phyloP scores from a whole-genome alignment of 2,113 vertebrate genomes.

The Pluvialis apricaria region DNA sequence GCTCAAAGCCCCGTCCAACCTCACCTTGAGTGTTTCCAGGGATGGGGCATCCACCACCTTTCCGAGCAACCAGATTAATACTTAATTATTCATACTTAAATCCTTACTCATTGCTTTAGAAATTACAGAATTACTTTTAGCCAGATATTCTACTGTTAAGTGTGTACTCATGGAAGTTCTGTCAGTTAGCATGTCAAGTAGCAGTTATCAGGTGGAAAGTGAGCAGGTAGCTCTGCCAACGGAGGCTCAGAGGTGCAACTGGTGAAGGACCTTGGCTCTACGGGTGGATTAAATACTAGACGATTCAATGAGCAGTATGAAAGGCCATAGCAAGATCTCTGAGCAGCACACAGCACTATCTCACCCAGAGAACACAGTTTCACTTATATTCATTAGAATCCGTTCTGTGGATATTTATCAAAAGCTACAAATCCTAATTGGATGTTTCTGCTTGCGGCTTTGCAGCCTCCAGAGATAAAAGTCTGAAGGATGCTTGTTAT shows the following conservation, averaged over 20 bases:
- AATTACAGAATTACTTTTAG: neutral
- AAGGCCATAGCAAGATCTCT: neutral
- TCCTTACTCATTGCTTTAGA: neutral
- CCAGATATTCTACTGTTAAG: neutral
- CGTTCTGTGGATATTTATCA: neutral
- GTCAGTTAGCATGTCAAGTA: neutral
- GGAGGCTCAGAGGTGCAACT: neutral
- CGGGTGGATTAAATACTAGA: neutral
- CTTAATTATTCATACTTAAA: neutral
- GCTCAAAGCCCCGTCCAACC: rapidly evolving
- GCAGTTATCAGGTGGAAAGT: neutral
- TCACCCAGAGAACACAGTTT: neutral
- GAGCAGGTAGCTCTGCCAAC: neutral
- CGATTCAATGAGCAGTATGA: neutral
- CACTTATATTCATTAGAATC: neutral
- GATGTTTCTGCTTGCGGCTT: neutral
- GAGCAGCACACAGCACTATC: neutral
- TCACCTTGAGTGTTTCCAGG: neutral
- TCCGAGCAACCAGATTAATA: neutral
- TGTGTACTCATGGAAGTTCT: neutral
- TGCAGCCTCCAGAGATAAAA: neutral
- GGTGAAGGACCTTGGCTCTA: neutral
- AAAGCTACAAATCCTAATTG: conserved; percentile 28
- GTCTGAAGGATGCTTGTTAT: conserved; percentile 31
- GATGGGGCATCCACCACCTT: neutral